Base-by-base conservation (phyloP, 2,888 invertebrate species). In the Drosophila helvetica region DNA sequence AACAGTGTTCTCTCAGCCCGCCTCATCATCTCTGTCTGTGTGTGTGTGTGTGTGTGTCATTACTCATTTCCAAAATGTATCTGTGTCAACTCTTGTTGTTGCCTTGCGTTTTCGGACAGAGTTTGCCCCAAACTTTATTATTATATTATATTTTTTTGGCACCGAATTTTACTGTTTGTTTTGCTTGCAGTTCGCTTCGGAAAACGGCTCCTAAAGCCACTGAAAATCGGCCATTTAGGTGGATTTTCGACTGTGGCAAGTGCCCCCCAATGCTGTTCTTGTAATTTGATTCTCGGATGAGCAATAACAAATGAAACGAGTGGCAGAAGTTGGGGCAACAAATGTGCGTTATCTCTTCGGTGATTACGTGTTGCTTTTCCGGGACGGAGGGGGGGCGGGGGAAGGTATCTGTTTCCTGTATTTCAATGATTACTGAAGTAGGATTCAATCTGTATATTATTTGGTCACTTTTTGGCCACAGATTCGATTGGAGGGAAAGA, bases 61-160 rank as follows among this genome's bases (percentile, higher is more conserved):
- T 83, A 83, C 88, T 83, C 88, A 88, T 88, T 72, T 56, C 52
- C 17, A 74, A 74, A 74, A 78, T 81, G 82, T 69, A 84, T 65
- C 67, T 78, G 63, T 80, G 80, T 78, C 80, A 80, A 78, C 75
- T 47, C 53, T 46, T 18, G 22, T 12, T 25, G 2, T 70, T 75
- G n/a, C n/a, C n/a, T 74, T 61, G 70, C 66, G 68, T 59, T 73
- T 72, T 58, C 55, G 48, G 53, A 42, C 47, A 27, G 18, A 45
- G 18, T 25, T 25, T 3, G 27, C 30, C 48, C 33, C 10, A 54
- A 74, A 71, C 25, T 52, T 56, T 47, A 57, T 52, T 58, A 69
- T 46, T 66, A 62, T 51, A 47, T 70, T 75, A 75, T 63, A 73
- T 69, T 68, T 58, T 73, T 72, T 61, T 30, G 17, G 51, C 48